A percentile compares a stretch with the other conserved stretches of the same genome.
phyloP scores from a whole-genome alignment of 2,888 invertebrate species.

The Dromius quadrimaculatus region DNA sequence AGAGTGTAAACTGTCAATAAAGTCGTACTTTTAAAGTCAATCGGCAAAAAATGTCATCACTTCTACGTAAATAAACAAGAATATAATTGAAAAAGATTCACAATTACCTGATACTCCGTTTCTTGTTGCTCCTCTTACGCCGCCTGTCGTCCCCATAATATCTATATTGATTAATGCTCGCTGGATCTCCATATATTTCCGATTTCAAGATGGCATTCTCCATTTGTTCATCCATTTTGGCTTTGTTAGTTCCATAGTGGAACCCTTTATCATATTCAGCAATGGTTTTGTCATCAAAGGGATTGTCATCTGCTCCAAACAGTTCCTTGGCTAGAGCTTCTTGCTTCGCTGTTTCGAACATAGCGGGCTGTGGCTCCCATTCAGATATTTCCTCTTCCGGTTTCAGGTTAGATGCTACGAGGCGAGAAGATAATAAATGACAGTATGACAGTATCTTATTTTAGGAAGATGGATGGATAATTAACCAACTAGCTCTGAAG shows the following conservation, averaged over 20 bases:
- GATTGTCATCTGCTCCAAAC: slow-evolving; percentile 60
- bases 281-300: slow-evolving; percentile 62
- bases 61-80: too few species aligned
- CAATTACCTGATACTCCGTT: slow-evolving; percentile 60
- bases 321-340: slow-evolving; percentile 53
- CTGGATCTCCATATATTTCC: slow-evolving; percentile 73
- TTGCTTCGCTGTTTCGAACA: slow-evolving; percentile 12
- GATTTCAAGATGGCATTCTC: slow-evolving; percentile 75
- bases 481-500: too few species aligned
- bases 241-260: slow-evolving; percentile 63
- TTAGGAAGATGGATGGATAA: not conserved
- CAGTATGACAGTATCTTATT: too few species aligned
- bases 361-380: slow-evolving; percentile 34
- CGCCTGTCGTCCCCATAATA: slow-evolving; percentile 62
- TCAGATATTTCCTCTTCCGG: slow-evolving; percentile 35
- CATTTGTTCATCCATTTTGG: slow-evolving; percentile 65
- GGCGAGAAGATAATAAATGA: not conserved
- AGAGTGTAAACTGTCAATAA: too few species aligned
- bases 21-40: too few species aligned
- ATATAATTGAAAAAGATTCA: not conserved
- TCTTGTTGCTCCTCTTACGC: slow-evolving; percentile 60
- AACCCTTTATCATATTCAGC: slow-evolving; percentile 65
- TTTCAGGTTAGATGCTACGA: slow-evolving; percentile 30
- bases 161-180: slow-evolving; percentile 67
- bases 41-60: too few species aligned